phyloP scores from a whole-genome alignment of 1,140 invertebrate species.

The Dryas iulia region DNA sequence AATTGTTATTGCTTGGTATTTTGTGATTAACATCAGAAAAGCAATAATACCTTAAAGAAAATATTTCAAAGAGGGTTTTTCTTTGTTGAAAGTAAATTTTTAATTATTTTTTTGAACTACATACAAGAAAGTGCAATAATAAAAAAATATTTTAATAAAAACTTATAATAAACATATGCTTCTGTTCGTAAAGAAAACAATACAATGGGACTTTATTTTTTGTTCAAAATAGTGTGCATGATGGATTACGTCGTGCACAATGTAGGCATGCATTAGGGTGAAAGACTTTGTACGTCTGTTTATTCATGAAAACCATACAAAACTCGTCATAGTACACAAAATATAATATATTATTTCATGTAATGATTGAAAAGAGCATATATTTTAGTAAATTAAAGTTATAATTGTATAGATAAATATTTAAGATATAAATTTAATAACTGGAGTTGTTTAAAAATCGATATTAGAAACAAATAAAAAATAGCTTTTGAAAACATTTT shows the following conservation, averaged over 20 bases:
- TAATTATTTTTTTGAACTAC: background rate
- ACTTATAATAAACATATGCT: background rate
- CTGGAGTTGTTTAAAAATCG: too few relatives aligned
- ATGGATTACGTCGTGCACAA: background rate
- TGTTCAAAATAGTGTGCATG: background rate
- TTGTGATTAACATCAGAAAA: too few relatives aligned
- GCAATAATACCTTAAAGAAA: too few relatives aligned
- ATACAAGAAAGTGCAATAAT: background rate
- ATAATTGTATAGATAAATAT: background rate
- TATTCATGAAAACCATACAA: background rate
- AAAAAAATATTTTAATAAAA: background rate
- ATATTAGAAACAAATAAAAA: too few relatives aligned
- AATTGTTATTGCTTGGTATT: too few relatives aligned
- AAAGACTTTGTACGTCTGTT: background rate
- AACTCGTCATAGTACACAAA: background rate
- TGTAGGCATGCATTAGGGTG: background rate
- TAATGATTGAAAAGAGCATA: background rate
- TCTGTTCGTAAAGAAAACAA: background rate
- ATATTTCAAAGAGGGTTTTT: too few relatives aligned
- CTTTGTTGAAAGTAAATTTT: too few relatives aligned
- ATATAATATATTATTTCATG: background rate
- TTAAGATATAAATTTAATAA: too few relatives aligned
- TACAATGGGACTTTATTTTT: background rate
- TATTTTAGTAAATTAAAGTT: background rate
- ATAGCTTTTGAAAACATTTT: too few relatives aligned